Base-by-base conservation (phyloP, 2,797 vertebrate genomes). In the Danionella dracula region DNA sequence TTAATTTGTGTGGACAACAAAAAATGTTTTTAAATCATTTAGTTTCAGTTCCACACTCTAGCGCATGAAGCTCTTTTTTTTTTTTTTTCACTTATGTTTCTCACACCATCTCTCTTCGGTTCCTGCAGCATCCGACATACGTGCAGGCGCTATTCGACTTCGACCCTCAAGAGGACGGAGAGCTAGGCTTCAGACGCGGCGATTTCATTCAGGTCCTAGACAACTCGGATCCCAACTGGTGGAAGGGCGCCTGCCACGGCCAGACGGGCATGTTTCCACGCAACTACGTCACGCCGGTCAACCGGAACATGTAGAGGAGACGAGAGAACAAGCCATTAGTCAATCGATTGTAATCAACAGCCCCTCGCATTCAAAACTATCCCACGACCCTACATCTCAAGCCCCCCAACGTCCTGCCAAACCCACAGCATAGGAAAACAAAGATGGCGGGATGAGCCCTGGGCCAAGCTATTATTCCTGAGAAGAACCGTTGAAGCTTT, bases 101-200 rank as follows among this genome's bases (percentile, higher is more conserved):
- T 27, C 0, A 7, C 12, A 1, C 1, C 10, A 5, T 10, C 8
- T 19, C 48, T 38, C 3, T 45, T 46, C 58, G 46, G 21, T 57
- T 4, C 35, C 5, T 35, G 58, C 91, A 99, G 95, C 94, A 97
- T 85, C 93, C 95, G 1, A 95, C 94, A 0, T 98, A 95, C 0
- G 97, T 99, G 83, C 95, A 98, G 85, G 95, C 97, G 32, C 93
- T 99, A 77, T 99, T 99, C 63, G 97, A 99, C 90, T 99, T 99
- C 17, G 97, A 98, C 83, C 97, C 96, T 23, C 96, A 99, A 78
- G 96, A 99, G 83, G 96, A 98, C 61, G 95, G 96, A 1, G 94
- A 99, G 88, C 91, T 98, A 77, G 95, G 95, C 57, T 98, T 98
- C 83, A 90, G 95, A 49, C 93, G 95, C 0, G 95, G 95, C 71